These are phyloP conservation scores for Dorcus hopei DNA, from an alignment of 2,888 invertebrate species.

Conservation along the genomic window DNA sequence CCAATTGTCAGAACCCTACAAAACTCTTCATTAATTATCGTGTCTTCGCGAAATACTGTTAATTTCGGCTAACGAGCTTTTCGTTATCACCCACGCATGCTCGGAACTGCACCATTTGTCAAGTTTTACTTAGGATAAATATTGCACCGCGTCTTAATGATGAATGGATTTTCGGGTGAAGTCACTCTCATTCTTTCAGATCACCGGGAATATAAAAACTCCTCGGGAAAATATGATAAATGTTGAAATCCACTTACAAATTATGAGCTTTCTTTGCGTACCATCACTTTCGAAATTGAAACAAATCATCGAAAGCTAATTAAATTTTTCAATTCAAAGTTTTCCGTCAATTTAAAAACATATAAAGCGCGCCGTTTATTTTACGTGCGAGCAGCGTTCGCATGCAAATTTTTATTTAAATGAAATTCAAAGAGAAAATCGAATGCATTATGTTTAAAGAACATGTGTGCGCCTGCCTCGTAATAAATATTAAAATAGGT, in stretches of 20 bases:
- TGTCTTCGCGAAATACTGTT: slow-evolving; percentile 43
- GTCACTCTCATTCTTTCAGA: slow-evolving; percentile 21
- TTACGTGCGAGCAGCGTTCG: too few species aligned
- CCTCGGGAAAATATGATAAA: slow-evolving; percentile 27
- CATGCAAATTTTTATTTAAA: background rate
- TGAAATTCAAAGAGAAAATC: background rate
- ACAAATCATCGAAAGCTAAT: background rate
- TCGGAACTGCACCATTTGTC: slow-evolving; percentile 42
- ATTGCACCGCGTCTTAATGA: slow-evolving; percentile 33
- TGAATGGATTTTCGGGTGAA: slow-evolving; percentile 39
- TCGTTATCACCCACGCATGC: slow-evolving; percentile 40
- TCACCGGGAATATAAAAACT: slow-evolving; percentile 26
- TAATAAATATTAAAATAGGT: background rate
- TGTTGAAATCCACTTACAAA: slow-evolving; percentile 23
- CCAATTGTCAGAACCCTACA: slow-evolving; percentile 40
- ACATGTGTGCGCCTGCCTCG: background rate
- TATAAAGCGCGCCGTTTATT: too few species aligned
- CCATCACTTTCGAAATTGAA: background rate
- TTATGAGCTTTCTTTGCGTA: slow-evolving; percentile 15
- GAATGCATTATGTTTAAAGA: background rate
- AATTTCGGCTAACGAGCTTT: slow-evolving; percentile 43
- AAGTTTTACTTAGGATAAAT: slow-evolving; percentile 34
- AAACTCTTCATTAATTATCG: slow-evolving; percentile 46
- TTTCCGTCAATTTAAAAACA: too few species aligned
- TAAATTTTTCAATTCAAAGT: background rate